These are phyloP conservation scores for Heliopora coerulea DNA, from an alignment of 92 coral and sea anemone species.

Conservation along the genomic window DNA sequence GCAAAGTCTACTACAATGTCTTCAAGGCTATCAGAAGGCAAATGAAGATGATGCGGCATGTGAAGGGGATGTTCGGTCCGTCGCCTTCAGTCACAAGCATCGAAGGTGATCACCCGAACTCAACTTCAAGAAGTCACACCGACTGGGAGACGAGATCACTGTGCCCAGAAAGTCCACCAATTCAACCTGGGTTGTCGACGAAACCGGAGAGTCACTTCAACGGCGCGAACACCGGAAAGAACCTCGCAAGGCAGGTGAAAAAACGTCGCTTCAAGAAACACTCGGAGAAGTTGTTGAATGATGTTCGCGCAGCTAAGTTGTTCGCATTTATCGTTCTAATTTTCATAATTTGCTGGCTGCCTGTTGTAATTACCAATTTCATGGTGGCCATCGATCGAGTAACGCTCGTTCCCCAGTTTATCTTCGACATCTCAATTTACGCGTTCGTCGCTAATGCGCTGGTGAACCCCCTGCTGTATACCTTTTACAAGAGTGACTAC, in stretches of 20 bases:
- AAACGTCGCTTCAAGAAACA: conserved; percentile 38
- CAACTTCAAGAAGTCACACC: neutral
- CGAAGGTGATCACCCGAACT: neutral
- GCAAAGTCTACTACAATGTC: conserved; percentile 64
- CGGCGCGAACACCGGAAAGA: too few relatives aligned
- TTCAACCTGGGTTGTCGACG: neutral
- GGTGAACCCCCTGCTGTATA: conserved; percentile 79
- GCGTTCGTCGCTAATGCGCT: conserved; percentile 86
- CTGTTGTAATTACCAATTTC: conserved; percentile 72
- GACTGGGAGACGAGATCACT: neutral
- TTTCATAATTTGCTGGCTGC: conserved; percentile 84
- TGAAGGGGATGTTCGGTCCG: conserved; percentile 19
- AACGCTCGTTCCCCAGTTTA: conserved; percentile 49
- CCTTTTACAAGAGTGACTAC: conserved; percentile 81
- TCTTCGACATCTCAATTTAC: conserved; percentile 66
- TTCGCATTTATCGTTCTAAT: conserved; percentile 74
- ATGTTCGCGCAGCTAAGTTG: conserved; percentile 84
- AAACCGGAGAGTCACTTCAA: too few relatives aligned
- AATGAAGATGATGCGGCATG: conserved; percentile 51
- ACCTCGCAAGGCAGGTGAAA: neutral
- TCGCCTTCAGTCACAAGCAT: conserved; percentile 1
- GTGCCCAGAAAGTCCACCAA: neutral
- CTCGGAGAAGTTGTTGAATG: conserved; percentile 55
- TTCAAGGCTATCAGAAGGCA: conserved; percentile 81
- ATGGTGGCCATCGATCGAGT: conserved; percentile 61